Evolutionary conservation across 2,113 vertebrate genomes (phyloP).

Genomic region (Paramisgurnus dabryanus): DNA sequence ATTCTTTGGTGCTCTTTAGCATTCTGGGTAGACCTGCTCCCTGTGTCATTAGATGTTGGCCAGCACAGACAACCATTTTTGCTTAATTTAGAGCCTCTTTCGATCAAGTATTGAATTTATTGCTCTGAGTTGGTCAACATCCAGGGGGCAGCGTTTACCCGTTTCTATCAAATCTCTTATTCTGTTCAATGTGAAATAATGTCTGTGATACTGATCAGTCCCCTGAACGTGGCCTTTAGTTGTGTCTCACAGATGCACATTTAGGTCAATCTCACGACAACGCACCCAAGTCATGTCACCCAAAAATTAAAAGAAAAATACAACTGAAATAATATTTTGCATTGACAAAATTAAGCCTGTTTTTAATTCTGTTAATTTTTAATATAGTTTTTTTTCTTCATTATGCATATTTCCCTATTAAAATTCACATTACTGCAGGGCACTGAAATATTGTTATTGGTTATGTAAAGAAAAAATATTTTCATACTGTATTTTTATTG

Average conservation of each 20-base stretch:
- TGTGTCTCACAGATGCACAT: constrained; percentile 38
- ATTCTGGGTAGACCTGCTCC: constrained; percentile 58
- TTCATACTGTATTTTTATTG: not conserved
- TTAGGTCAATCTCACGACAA: constrained; percentile 17
- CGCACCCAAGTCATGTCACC: not conserved
- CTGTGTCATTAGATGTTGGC: not conserved
- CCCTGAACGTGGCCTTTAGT: constrained; percentile 11
- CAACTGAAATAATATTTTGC: not conserved
- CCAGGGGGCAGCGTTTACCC: constrained; percentile 37
- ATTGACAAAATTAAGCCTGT: not conserved
- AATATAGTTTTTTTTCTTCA: too few relatives aligned
- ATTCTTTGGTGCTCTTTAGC: constrained; percentile 67
- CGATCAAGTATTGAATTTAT: not conserved
- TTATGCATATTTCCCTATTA: too few relatives aligned
- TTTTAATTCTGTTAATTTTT: too few relatives aligned
- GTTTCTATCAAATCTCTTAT: constrained; percentile 11
- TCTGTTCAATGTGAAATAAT: constrained; percentile 36
- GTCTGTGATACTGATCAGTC: constrained; percentile 20
- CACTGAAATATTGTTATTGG: too few relatives aligned
- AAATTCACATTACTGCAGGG: too few relatives aligned
- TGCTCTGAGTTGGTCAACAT: not conserved
- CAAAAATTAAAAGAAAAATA: not conserved
- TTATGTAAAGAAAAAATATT: too few relatives aligned
- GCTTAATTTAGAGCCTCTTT: not conserved
- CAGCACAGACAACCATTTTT: too few relatives aligned